These are phyloP conservation scores for Pelagia noctiluca DNA, from an alignment of 30 jellyfish, hydroid and myxozoan species.

Conservation along the genomic window DNA sequence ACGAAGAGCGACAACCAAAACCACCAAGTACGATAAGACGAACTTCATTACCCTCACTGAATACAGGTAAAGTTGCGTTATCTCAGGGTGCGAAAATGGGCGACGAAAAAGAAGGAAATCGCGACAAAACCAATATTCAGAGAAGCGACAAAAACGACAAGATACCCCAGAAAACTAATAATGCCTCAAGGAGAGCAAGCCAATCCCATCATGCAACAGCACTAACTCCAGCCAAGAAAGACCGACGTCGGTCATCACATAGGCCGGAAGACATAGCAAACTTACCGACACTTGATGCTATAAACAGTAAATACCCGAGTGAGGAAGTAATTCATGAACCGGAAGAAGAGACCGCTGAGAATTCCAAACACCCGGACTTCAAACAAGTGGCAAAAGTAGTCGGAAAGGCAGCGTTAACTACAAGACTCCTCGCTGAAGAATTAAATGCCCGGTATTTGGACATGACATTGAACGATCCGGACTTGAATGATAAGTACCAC, in stretches of 20 bases:
- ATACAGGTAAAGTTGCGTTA: too few relatives aligned
- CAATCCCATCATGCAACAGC: slow-evolving; percentile 12
- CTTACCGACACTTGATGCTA: too few relatives aligned
- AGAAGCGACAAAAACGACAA: neutral
- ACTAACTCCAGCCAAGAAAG: slow-evolving; percentile 9
- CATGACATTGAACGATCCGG: slow-evolving; percentile 49
- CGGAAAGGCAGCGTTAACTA: slow-evolving; percentile 28
- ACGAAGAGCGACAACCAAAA: too few relatives aligned
- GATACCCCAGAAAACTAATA: neutral
- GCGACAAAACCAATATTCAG: neutral
- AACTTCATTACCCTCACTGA: too few relatives aligned
- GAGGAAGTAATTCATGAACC: neutral
- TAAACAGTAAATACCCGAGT: too few relatives aligned
- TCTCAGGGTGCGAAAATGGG: too few relatives aligned
- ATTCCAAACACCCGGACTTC: neutral
- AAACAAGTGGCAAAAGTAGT: slow-evolving; percentile 18
- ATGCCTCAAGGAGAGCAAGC: too few relatives aligned
- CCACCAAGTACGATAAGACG: too few relatives aligned
- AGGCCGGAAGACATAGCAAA: neutral
- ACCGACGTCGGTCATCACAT: neutral
- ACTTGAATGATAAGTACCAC: slow-evolving; percentile 48
- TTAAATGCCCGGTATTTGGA: slow-evolving; percentile 50
- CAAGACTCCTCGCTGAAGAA: slow-evolving; percentile 19
- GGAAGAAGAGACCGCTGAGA: neutral
- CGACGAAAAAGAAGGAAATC: neutral